Evolutionary conservation across 2,888 invertebrate species (phyloP).

Genomic region (Tipula lateralis): DNA sequence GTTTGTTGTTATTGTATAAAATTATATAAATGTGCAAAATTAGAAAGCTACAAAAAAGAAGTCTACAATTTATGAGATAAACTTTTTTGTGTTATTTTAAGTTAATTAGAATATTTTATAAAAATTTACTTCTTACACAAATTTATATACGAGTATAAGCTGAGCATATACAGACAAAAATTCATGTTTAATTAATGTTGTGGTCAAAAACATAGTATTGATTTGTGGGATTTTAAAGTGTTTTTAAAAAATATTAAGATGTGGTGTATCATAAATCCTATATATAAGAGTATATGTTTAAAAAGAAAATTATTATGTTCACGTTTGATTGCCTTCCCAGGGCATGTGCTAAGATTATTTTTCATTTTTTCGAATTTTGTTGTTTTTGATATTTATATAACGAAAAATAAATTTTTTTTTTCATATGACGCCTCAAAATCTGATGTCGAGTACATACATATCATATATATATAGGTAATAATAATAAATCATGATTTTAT

Average conservation of each 20-base stretch:
- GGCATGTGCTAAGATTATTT: background rate
- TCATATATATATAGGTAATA: background rate
- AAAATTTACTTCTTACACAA: background rate
- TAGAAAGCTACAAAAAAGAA: background rate
- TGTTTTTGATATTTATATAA: background rate
- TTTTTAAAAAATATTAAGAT: background rate
- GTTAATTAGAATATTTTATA: background rate
- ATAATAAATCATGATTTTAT: background rate
- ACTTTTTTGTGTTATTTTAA: background rate
- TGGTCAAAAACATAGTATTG: background rate
- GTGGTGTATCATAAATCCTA: background rate
- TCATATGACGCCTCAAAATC: background rate
- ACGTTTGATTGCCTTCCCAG: background rate
- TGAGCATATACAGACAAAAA: background rate
- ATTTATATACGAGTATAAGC: too few relatives aligned
- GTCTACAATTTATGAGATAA: background rate
- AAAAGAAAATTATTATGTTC: background rate
- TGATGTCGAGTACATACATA: background rate
- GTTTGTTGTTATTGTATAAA: background rate
- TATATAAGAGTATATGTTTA: too few relatives aligned
- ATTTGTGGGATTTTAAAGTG: background rate
- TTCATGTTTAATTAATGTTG: background rate
- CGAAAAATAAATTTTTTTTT: background rate
- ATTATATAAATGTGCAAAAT: background rate
- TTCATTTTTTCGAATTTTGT: background rate